Percentiles rank a stretch among this genome's conserved stretches.
phyloP scores from a whole-genome alignment of 2,888 invertebrate species.

The Eupelmus urozonus region DNA sequence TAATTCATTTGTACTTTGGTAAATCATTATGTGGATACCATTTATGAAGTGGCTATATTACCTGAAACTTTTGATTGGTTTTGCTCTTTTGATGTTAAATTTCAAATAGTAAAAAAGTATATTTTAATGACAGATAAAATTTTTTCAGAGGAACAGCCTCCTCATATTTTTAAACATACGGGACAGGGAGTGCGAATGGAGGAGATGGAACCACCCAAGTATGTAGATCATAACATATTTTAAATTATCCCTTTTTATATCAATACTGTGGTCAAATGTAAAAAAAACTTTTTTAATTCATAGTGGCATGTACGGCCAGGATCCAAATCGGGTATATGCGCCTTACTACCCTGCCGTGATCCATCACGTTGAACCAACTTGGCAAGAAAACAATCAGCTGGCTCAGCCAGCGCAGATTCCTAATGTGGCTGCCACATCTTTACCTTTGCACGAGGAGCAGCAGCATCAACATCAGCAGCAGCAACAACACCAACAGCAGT shows the following conservation, averaged over 20 bases:
- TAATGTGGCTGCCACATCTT: background rate
- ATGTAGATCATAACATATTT: constrained; percentile 16
- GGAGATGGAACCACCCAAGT: constrained; percentile 46
- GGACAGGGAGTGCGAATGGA: constrained; percentile 36
- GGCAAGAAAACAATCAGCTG: constrained; percentile 31
- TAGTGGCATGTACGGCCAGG: constrained; percentile 42
- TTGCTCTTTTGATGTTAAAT: too few species aligned
- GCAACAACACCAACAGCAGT: constrained; percentile 9
- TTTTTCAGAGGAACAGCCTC: constrained; percentile 39
- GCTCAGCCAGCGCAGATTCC: constrained; percentile 2
- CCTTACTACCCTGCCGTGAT: constrained; percentile 47
- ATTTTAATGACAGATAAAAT: too few species aligned
- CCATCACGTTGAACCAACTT: constrained; percentile 36
- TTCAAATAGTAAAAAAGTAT: too few species aligned
- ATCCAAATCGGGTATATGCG: constrained; percentile 47
- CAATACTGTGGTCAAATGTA: too few species aligned
- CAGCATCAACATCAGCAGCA: too few species aligned
- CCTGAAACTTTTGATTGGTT: too few species aligned
- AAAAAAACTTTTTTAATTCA: background rate
- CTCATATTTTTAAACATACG: constrained; percentile 54
- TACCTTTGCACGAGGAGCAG: constrained; percentile 1
- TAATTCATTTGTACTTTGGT: too few species aligned
- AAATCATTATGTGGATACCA: too few species aligned
- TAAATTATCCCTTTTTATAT: too few species aligned
- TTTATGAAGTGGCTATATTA: too few species aligned